Base-by-base conservation (phyloP, 2,888 invertebrate species). In the Poecilobothrus nobilitatus region DNA sequence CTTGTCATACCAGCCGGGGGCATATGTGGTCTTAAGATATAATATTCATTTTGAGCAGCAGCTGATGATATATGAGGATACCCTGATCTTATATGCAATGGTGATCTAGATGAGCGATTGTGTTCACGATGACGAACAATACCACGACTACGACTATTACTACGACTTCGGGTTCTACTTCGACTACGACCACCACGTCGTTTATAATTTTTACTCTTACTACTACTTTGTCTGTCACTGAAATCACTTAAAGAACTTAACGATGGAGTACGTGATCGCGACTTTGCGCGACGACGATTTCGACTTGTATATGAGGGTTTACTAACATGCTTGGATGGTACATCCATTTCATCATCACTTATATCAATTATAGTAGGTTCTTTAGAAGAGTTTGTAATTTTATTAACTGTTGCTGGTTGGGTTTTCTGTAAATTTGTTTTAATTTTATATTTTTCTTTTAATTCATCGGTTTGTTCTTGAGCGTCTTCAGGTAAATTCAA, bases 401-500 rank as follows among this genome's bases (percentile, higher is more conserved):
- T 44, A 27, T 10, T 27, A 15, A 0, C 34, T 21, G 9, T 21
- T 64, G 63, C 34, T 33, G 33, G 18, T 27, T 41, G 68, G 37
- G 15, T 70, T 68, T n/a, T 64, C 53, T 10, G 68, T 22, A 9
- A 27, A 69, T 66, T 67, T n/a, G 72, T 70, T 15, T 78, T 76
- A n/a, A 81, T 76, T 41, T 78, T 79, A 70, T 77, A 81, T 70
- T 80, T 77, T n/a, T 81, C 77, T 71, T 80, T 79, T 0, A 81
- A 71, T 69, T 76, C 74, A 71, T 78, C 79, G 6, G 80, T 78
- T 66, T 76, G 77, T 68, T 80, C 80, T 68, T 79, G 76, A n/a
- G 79, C 79, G 62, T 84, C 83, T n/a, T 84, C 84, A 1, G 83
- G 78, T 75, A 85, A 74, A 76, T 85, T 85, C 75, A 84, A 78